Conservation (phyloP, 2,888 invertebrate species). For the Catocala fraxini region DNA sequence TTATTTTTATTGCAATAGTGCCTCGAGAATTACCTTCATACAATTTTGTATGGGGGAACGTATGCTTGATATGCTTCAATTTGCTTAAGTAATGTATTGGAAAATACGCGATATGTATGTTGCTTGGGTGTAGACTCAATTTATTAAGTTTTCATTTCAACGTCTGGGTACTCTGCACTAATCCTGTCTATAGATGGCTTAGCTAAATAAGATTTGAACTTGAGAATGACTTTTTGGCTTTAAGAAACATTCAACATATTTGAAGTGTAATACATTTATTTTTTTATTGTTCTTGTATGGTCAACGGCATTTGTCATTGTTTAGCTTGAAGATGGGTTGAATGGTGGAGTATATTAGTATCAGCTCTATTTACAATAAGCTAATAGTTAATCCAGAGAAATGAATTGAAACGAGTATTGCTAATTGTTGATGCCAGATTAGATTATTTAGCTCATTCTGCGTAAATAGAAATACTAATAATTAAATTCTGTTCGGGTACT, state of each 20-base stretch:
- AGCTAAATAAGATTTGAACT: background rate
- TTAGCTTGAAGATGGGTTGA: too few species aligned
- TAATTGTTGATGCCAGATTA: too few species aligned
- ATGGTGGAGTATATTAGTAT: too few species aligned
- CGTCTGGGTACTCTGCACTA: slow-evolving; percentile 19
- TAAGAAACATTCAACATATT: background rate
- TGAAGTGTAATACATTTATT: background rate
- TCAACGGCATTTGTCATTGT: too few species aligned
- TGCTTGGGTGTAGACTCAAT: slow-evolving; percentile 35
- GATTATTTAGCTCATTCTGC: too few species aligned
- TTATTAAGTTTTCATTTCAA: slow-evolving; percentile 43
- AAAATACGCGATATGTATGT: slow-evolving; percentile 33
- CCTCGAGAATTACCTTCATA: slow-evolving; percentile 62
- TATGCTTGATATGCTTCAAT: slow-evolving; percentile 50
- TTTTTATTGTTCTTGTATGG: too few species aligned
- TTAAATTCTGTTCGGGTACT: too few species aligned
- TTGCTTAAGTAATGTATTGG: slow-evolving; percentile 53
- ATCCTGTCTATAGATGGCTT: slow-evolving; percentile 16
- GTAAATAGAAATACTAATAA: too few species aligned
- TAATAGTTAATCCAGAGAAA: too few species aligned
- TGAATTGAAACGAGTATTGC: too few species aligned
- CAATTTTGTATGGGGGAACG: slow-evolving; percentile 42
- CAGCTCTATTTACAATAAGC: too few species aligned
- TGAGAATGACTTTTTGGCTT: background rate
- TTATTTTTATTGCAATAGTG: slow-evolving; percentile 73